Base-by-base conservation (phyloP, 37 sponge, comb jelly and placozoan genomes). In the Cladorhizidae sp. region DNA sequence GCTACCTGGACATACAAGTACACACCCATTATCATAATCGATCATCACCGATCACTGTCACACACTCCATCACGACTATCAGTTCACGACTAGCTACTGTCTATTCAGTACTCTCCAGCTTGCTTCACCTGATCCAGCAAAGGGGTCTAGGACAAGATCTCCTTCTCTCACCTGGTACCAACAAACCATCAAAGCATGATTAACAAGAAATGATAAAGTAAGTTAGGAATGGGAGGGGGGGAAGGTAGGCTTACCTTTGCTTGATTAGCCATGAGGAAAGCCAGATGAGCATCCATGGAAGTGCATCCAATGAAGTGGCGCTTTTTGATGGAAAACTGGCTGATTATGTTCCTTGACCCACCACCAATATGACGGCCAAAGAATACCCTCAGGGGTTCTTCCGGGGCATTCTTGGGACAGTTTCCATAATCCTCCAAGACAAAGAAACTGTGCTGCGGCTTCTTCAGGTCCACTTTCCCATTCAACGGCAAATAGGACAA, bases 221-320 rank as follows among this genome's bases (percentile, higher is more conserved):
- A 71, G 35, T 9, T 25, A 2, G 49, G 38, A 61, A 21, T 39
- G 23, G 1, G 37, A 37, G 8, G 5, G 69, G 38, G 33, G 3
- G 38, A 26, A 23, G 50, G 26, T 45, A 37, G 22, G 2, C 32
- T 49, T 70, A 93, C 98, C 85, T 81, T 76, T 1, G 96, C 99
- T 40, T 84, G 83, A 72, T 98, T 98, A 35, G 96, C 99, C 96
- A 95, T 98, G 25, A 98, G 79, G 37, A 98, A 79, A 2, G 94
- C 91, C 37, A 98, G 90, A 64, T 91, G 90, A 17, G 99, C 87
- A 51, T 93, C 94, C 96, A 98, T 95, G 39, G 99, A 93, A 8
- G 99, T 98, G 75, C 93, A 91, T 0, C 92, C 99, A 69, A 98
- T 98, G 75, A 90, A 98, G 39, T 84, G 82, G 3, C 99, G 74